Conservation (phyloP, 2,113 vertebrate species). For the Nipponia nippon region DNA sequence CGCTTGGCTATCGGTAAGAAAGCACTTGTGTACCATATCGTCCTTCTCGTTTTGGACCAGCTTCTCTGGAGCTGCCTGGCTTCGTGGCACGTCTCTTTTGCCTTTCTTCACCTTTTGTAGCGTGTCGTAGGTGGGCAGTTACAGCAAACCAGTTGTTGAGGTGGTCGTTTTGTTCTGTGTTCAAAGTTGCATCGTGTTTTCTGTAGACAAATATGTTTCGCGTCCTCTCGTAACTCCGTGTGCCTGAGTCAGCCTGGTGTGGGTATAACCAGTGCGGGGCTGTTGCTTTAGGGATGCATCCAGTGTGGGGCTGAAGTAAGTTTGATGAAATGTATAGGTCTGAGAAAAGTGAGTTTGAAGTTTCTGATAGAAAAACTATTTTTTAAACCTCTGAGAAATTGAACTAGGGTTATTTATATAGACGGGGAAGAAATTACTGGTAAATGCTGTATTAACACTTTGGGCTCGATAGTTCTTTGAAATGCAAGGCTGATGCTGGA, state of each 20-base stretch:
- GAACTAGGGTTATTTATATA: neutral
- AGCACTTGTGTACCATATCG: accelerated
- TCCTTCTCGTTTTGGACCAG: neutral
- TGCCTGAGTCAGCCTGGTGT: neutral
- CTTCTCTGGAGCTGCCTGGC: neutral
- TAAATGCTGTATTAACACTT: neutral
- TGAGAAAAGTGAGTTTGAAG: neutral
- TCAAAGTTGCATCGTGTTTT: neutral
- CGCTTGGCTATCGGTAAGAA: slow-evolving; percentile 92
- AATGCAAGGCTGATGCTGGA: neutral
- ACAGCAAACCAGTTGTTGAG: neutral
- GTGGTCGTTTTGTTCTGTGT: neutral
- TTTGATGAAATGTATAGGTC: neutral
- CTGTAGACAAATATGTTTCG: neutral
- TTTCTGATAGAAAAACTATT: neutral
- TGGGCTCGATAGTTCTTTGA: neutral
- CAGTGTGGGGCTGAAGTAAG: neutral
- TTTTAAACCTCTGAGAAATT: neutral
- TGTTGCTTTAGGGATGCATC: neutral
- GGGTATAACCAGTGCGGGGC: neutral
- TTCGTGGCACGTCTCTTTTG: neutral
- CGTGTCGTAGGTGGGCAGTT: neutral
- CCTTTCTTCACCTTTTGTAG: neutral
- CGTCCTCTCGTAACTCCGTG: accelerated
- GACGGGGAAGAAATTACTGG: neutral